Base-by-base conservation (phyloP, 2,888 invertebrate genomes). In the Conops quadrifasciatus region DNA sequence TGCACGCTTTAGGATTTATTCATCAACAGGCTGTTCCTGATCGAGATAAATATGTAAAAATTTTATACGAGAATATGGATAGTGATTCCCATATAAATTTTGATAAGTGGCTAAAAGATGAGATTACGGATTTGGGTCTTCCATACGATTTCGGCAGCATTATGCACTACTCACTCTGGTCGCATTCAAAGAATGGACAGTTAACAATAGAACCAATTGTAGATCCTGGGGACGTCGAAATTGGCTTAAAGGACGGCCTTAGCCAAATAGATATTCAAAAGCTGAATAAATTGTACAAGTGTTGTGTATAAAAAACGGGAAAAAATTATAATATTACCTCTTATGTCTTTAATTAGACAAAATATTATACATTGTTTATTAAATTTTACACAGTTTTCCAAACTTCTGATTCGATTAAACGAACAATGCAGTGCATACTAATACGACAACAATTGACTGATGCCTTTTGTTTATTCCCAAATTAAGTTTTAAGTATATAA, bases 11-110 rank as follows among this genome's bases (percentile, higher is more conserved):
- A 13, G 94, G 94, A 0, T 94, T 94, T 82, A 87, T 92, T 81
- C 94, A 94, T 81, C 94, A 94, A 78, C 94, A 94, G 81, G 91
- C 91, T 78, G 88, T 93, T 0, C 88, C 88, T 0, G 91, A 94
- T 79, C 87, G 94, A 0, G 93, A 94, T 80, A 87, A 90, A 53
- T 91, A 87, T 78, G 91, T 92, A 0, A 82, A 79, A 1, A 88
- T 94, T 45, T 85, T 88, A 0, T 74, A 75, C 4, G 81, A 82
- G 3, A 84, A 85, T 45, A 83, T 81, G 80, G 73, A 82, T 88
- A 93, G 91, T 0, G 87, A 89, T 15, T 88, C 90, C 77, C 26
- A 24, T 2, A 84, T 84, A 45, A 93, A 93, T 85, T 94, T 94
- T 83, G 80, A 9, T 84, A 36, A 36, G 36, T 9, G 4, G 36